Conservation (phyloP, 2,888 invertebrate species). For the Apodemia zela region DNA sequence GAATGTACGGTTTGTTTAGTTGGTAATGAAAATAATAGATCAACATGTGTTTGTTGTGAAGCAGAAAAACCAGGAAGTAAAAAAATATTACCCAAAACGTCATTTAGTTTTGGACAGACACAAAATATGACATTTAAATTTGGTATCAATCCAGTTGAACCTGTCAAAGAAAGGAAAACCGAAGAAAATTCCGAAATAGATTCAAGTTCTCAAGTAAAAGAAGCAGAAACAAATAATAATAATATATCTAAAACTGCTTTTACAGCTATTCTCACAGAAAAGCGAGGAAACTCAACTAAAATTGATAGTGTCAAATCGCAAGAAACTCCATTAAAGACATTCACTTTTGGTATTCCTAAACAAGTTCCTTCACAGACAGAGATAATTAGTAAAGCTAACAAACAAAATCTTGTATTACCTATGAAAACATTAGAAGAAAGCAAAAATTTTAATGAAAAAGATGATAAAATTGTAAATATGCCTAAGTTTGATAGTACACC, state of each 20-base stretch:
- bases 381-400: conserved; percentile 27
- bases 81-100: conserved; percentile 36
- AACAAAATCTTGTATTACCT: conserved; percentile 15
- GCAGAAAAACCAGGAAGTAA: conserved; percentile 38
- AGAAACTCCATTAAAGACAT: conserved; percentile 40
- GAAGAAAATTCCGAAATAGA: conserved; percentile 22
- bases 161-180: conserved; percentile 16
- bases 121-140: conserved; percentile 49
- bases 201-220: conserved; percentile 33
- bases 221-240: conserved; percentile 49
- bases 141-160: conserved; percentile 41
- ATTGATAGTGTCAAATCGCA: conserved; percentile 30
- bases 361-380: conserved; percentile 25
- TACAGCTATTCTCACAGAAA: conserved; percentile 43
- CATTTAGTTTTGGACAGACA: conserved; percentile 48
- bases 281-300: conserved; percentile 34
- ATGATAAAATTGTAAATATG: neutral
- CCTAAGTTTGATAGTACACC: neutral
- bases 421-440: neutral
- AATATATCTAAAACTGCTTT: conserved; percentile 44
- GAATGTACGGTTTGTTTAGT: conserved; percentile 59
- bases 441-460: neutral
- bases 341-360: conserved; percentile 55
- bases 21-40: conserved; percentile 46
- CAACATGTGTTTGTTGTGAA: conserved; percentile 58